Percentiles rank a stretch among this genome's conserved stretches.
These are phyloP conservation scores for Drosophila birchii DNA, from an alignment of 2,888 invertebrate species.

Conservation along the genomic window DNA sequence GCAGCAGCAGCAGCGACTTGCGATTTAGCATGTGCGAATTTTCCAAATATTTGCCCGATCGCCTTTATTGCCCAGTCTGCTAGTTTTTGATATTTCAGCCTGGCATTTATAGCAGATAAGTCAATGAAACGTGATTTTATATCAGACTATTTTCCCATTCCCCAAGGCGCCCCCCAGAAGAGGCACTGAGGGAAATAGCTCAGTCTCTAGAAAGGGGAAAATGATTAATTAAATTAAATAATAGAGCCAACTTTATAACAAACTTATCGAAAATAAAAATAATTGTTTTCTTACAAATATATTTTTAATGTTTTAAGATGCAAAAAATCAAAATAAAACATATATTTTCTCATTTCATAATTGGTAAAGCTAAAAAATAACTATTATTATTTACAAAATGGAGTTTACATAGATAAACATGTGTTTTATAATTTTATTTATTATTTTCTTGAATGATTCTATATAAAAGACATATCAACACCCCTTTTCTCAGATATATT, in stretches of 20 bases:
- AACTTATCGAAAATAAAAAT: too few relatives aligned
- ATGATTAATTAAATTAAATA: neutral
- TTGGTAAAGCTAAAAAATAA: too few relatives aligned
- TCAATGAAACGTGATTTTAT: conserved; percentile 37
- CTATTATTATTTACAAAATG: too few relatives aligned
- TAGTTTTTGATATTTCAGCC: conserved; percentile 4
- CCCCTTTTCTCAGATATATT: too few relatives aligned
- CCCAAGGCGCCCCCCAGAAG: conserved; percentile 1
- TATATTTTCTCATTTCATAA: neutral
- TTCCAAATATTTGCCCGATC: conserved; percentile 28
- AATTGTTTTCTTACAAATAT: too few relatives aligned
- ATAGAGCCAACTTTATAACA: neutral
- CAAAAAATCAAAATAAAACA: neutral
- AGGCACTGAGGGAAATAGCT: conserved; percentile 1
- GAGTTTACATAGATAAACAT: too few relatives aligned
- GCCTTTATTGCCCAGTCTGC: conserved; percentile 26
- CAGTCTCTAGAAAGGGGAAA: neutral
- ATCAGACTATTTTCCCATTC: neutral
- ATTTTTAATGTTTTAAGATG: neutral
- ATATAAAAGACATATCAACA: too few relatives aligned
- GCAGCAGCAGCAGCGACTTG: conserved; percentile 14
- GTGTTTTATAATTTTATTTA: too few relatives aligned
- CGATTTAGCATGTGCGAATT: conserved; percentile 30
- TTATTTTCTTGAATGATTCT: too few relatives aligned
- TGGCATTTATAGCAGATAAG: conserved; percentile 32